Evolutionary conservation across 2,888 invertebrate genomes (phyloP).

Genomic region (Zygaena filipendulae): DNA sequence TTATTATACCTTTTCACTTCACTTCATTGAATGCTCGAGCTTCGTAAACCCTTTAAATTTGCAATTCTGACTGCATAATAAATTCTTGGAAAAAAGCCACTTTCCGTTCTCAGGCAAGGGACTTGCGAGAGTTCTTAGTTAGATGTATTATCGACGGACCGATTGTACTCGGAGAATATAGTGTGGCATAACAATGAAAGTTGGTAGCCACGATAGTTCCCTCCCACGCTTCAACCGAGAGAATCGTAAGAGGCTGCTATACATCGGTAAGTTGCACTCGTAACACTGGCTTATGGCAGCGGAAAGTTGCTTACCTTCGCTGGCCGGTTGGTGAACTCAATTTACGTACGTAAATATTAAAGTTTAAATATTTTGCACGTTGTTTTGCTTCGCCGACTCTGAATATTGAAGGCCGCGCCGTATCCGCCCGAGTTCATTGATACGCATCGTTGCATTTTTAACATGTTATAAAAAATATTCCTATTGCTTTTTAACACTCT

Average conservation of each 20-base stretch:
- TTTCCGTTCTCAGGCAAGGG: too few relatives aligned
- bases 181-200: constrained; percentile 22
- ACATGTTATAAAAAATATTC: constrained; percentile 13
- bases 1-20: too few relatives aligned
- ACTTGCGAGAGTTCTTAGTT: too few relatives aligned
- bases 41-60: too few relatives aligned
- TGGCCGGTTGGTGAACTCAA: constrained; percentile 27
- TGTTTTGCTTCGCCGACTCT: constrained; percentile 29
- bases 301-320: constrained; percentile 57
- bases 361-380: constrained; percentile 15
- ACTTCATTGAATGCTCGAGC: too few relatives aligned
- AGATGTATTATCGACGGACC: too few relatives aligned
- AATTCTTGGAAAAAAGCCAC: too few relatives aligned
- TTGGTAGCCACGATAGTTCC: constrained; percentile 20
- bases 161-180: too few relatives aligned
- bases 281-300: constrained; percentile 27
- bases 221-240: too few relatives aligned
- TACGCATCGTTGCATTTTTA: constrained; percentile 25
- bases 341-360: constrained; percentile 28
- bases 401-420: constrained; percentile 37
- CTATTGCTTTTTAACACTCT: too few relatives aligned
- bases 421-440: constrained; percentile 35
- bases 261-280: constrained; percentile 18
- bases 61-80: too few relatives aligned
- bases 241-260: constrained; percentile 24